phyloP scores from a whole-genome alignment of 2,888 invertebrate species.

The Drosophila merina region DNA sequence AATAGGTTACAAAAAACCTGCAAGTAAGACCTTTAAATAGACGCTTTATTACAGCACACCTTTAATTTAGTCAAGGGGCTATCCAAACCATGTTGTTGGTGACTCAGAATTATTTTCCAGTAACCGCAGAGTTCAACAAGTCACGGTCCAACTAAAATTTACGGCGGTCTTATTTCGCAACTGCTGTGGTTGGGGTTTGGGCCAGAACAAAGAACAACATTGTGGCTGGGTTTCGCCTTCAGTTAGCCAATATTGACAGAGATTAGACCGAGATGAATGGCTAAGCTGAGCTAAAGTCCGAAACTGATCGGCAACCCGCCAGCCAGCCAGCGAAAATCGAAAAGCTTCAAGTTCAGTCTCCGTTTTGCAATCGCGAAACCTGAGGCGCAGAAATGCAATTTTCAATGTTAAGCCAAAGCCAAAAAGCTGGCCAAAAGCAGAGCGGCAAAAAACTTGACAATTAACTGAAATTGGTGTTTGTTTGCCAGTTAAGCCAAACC shows the following conservation, averaged over 20 bases:
- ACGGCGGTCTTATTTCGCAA: slow-evolving; percentile 12
- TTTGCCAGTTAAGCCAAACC: neutral
- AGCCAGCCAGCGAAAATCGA: slow-evolving; percentile 17
- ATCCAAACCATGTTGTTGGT: slow-evolving; percentile 4
- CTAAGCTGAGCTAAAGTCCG: neutral
- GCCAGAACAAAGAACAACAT: slow-evolving; percentile 20
- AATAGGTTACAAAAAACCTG: no score
- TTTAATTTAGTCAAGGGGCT: neutral
- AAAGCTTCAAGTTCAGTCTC: slow-evolving; percentile 65
- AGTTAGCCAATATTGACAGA: slow-evolving; percentile 27
- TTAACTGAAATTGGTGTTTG: slow-evolving; percentile 35
- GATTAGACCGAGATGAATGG: slow-evolving; percentile 3
- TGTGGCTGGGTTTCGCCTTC: slow-evolving; percentile 17
- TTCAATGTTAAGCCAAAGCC: slow-evolving; percentile 63
- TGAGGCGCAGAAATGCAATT: slow-evolving; percentile 50
- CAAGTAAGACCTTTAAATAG: neutral
- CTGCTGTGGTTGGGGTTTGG: slow-evolving; percentile 22
- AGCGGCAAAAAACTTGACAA: slow-evolving; percentile 41
- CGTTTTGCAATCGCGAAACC: slow-evolving; percentile 53
- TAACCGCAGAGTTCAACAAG: slow-evolving; percentile 15
- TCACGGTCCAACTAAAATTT: slow-evolving; percentile 1
- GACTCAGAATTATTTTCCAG: neutral
- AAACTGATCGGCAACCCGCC: neutral
- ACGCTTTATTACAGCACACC: neutral
- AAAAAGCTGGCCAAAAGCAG: slow-evolving; percentile 22